A percentile compares a stretch with the other conserved stretches of the same genome.
Evolutionary conservation across 2,113 vertebrate species (phyloP).

Genomic region (Nesoenas mayeri): DNA sequence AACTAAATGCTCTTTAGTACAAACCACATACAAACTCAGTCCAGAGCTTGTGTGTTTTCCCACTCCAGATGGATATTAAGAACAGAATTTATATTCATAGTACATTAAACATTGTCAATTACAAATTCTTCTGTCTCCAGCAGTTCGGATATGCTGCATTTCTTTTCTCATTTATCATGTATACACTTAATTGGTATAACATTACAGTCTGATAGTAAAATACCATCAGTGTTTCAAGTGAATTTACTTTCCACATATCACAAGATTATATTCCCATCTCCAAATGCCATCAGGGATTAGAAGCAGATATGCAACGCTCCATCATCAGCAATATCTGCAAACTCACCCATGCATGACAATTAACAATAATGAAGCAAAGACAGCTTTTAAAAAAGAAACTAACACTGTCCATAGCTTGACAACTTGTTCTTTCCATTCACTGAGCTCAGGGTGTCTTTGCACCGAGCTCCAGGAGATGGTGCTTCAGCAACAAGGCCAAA

Average conservation of each 20-base stretch:
- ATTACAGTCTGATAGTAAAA: not conserved
- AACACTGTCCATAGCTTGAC: not conserved
- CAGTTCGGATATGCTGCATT: not conserved
- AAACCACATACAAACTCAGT: not conserved
- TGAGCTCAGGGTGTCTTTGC: not conserved
- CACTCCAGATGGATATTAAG: not conserved
- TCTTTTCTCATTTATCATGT: conserved; percentile 7
- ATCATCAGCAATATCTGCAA: not conserved
- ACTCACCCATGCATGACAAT: not conserved
- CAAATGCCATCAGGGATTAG: not conserved
- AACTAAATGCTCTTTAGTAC: not conserved
- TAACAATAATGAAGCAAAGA: not conserved
- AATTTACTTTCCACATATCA: not conserved
- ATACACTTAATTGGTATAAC: not conserved
- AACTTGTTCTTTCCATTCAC: not conserved
- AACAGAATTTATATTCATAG: not conserved
- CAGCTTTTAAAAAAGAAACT: not conserved
- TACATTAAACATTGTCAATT: not conserved
- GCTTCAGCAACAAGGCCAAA: not conserved
- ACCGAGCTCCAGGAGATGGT: not conserved
- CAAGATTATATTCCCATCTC: not conserved
- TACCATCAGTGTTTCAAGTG: not conserved
- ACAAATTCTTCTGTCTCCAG: not conserved
- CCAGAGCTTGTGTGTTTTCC: not conserved
- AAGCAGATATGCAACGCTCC: not conserved